Conservation (phyloP, 2,797 vertebrate species). For the Phalanger gymnotis region DNA sequence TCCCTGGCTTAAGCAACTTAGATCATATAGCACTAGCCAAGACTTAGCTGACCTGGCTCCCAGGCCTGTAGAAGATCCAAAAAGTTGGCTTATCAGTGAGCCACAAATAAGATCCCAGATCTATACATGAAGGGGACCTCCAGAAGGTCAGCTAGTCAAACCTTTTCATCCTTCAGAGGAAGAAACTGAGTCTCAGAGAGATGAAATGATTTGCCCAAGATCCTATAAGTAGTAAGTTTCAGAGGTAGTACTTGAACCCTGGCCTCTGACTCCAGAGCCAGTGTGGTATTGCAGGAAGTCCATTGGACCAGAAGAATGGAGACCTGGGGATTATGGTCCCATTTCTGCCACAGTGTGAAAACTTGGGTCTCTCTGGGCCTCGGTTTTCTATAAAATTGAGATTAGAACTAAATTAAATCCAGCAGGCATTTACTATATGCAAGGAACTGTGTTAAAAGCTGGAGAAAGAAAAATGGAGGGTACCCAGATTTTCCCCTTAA, state of each 20-base stretch:
- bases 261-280: not conserved
- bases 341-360: not conserved
- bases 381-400: constrained; percentile 13
- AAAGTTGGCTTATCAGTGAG: not conserved
- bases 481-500: not conserved
- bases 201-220: fast-evolving
- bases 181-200: not conserved
- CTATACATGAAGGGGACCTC: not conserved
- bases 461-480: not conserved
- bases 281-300: not conserved
- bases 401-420: not conserved
- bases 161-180: not conserved
- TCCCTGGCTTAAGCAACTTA: not conserved
- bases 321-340: not conserved
- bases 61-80: not conserved
- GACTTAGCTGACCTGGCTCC: not conserved
- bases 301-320: not conserved
- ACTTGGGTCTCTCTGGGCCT: not conserved
- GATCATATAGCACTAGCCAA: not conserved
- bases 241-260: not conserved
- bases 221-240: not conserved
- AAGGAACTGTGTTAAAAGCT: not conserved
- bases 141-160: not conserved
- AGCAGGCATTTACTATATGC: not conserved
- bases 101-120: not conserved